phyloP scores from a whole-genome alignment of 2,888 invertebrate species.

The Philereme vetulata region DNA sequence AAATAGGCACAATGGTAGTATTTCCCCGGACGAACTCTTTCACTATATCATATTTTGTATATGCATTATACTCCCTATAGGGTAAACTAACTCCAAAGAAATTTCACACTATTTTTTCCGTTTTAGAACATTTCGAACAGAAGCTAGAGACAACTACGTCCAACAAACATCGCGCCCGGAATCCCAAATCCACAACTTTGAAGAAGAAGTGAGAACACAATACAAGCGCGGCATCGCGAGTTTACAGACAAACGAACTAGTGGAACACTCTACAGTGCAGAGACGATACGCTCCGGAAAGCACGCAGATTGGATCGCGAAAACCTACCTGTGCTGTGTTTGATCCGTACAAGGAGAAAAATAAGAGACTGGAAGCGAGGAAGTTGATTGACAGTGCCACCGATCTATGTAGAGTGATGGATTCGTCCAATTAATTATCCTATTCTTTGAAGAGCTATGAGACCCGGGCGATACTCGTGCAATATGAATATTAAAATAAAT shows the following conservation, averaged over 20 bases:
- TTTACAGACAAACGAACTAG: constrained; percentile 49
- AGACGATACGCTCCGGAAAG: constrained; percentile 57
- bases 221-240: constrained; percentile 51
- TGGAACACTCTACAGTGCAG: constrained; percentile 49
- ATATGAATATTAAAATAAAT: too few species aligned
- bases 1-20: too few species aligned
- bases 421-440: too few species aligned
- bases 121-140: constrained; percentile 66
- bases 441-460: too few species aligned
- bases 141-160: constrained; percentile 65
- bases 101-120: constrained; percentile 22
- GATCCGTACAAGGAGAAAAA: constrained; percentile 61
- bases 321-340: constrained; percentile 59
- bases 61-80: too few species aligned
- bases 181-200: constrained; percentile 55
- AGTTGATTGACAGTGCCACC: too few species aligned
- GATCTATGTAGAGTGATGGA: too few species aligned
- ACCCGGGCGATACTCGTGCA: too few species aligned
- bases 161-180: constrained; percentile 47
- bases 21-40: too few species aligned
- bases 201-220: constrained; percentile 56
- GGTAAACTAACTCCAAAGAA: too few species aligned
- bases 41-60: too few species aligned
- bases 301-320: constrained; percentile 56
- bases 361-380: constrained; percentile 48